A percentile compares a stretch with the other conserved stretches of the same genome.
Conservation (phyloP, 2,797 vertebrate genomes). For the Sphenodon punctatus region DNA sequence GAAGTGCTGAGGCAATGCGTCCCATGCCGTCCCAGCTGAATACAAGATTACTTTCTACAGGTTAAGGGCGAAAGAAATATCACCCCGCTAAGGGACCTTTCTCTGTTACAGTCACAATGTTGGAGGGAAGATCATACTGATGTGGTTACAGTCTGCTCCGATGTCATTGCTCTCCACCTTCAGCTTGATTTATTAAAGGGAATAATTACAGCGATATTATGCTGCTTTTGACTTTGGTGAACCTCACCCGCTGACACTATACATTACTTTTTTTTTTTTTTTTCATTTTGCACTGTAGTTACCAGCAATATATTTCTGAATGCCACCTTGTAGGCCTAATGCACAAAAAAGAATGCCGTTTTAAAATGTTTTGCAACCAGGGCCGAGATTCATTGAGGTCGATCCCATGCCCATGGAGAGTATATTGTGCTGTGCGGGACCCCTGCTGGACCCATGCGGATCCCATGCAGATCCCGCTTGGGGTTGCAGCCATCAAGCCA, state of each 20-base stretch:
- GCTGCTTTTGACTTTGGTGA: neutral
- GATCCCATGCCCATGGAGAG: too few species aligned
- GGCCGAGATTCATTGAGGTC: too few species aligned
- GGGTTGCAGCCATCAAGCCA: too few species aligned
- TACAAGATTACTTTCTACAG: neutral
- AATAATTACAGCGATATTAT: neutral
- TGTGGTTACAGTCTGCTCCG: neutral
- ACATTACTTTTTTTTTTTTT: accelerated
- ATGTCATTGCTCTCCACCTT: neutral
- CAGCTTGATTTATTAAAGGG: neutral
- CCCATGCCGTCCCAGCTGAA: too few species aligned
- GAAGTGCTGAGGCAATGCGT: neutral
- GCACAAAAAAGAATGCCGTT: neutral
- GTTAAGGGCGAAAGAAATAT: neutral
- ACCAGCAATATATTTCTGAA: accelerated
- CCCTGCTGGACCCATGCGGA: too few species aligned
- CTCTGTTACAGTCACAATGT: accelerated
- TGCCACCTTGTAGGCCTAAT: accelerated
- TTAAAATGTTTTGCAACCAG: neutral
- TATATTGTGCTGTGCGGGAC: too few species aligned
- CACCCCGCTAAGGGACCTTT: neutral
- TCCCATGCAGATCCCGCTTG: too few species aligned
- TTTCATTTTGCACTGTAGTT: accelerated
- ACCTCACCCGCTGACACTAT: accelerated
- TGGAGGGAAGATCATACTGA: accelerated